Conservation (phyloP, 2,888 invertebrate genomes). For the Dinocampus coccinellae region DNA sequence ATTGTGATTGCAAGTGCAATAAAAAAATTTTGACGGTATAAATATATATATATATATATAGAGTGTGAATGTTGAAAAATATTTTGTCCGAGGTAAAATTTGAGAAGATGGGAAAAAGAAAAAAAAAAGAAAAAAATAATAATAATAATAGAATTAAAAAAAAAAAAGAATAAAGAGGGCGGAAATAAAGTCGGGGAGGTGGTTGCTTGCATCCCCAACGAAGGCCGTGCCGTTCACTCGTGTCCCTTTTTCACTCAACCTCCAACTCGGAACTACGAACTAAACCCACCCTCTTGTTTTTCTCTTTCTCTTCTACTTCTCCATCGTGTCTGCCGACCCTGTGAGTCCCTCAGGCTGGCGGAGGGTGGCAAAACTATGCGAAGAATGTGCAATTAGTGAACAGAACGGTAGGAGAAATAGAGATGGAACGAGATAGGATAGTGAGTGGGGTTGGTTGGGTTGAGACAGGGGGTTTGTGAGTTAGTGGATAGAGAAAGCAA, state of each 20-base stretch:
- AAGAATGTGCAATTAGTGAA: constrained; percentile 97
- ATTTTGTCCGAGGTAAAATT: not conserved
- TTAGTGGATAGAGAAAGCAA: not conserved
- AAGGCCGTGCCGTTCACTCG: constrained; percentile 39
- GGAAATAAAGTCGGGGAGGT: constrained; percentile 35
- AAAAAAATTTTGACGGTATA: too few species aligned
- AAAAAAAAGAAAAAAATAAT: constrained; percentile 35
- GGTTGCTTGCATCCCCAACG: constrained; percentile 28
- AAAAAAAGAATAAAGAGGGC: constrained; percentile 44
- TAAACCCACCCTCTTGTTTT: too few species aligned
- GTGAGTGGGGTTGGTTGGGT: constrained; percentile 9
- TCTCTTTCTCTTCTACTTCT: too few species aligned
- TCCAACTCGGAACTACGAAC: too few species aligned
- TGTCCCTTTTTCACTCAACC: constrained; percentile 34
- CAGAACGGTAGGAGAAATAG: constrained; percentile 72
- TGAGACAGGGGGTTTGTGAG: constrained; percentile 16
- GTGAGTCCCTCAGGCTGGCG: constrained; percentile 38
- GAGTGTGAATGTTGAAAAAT: constrained; percentile 15
- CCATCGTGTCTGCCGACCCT: too few species aligned
- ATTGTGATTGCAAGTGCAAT: too few species aligned
- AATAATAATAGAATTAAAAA: too few species aligned
- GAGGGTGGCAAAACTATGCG: constrained; percentile 88
- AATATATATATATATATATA: too few species aligned
- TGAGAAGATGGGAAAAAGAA: constrained; percentile 18
- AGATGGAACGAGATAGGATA: constrained; percentile 17